Evolutionary conservation across 2,888 invertebrate species (phyloP).

Genomic region (Sialis fuliginosa): DNA sequence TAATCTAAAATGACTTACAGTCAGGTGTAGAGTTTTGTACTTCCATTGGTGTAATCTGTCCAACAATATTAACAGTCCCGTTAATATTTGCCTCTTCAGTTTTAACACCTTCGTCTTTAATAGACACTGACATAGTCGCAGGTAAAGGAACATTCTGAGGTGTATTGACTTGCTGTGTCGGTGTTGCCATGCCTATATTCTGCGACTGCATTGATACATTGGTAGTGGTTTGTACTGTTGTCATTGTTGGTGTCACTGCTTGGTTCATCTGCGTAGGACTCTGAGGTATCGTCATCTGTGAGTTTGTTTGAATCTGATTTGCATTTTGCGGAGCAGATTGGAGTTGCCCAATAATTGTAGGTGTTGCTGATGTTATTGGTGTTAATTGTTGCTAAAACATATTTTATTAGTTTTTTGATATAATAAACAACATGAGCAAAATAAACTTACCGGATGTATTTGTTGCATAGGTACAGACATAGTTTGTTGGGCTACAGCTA

Average conservation of each 20-base stretch:
- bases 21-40: slow-evolving; percentile 2
- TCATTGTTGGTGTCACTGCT: slow-evolving; percentile 15
- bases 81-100: slow-evolving; percentile 13
- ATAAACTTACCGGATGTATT: slow-evolving; percentile 34
- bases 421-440: background rate
- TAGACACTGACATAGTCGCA: slow-evolving; percentile 16
- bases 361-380: slow-evolving; percentile 32
- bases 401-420: slow-evolving; percentile 1
- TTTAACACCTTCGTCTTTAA: slow-evolving; percentile 5
- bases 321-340: slow-evolving; percentile 17
- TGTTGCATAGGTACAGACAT: slow-evolving; percentile 34
- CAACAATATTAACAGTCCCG: slow-evolving; percentile 6
- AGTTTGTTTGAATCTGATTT: slow-evolving; percentile 20
- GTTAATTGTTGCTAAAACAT: slow-evolving; percentile 21
- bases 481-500: slow-evolving; percentile 25
- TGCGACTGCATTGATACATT: background rate
- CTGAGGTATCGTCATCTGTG: slow-evolving; percentile 18
- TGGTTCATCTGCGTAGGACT: slow-evolving; percentile 16
- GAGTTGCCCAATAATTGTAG: slow-evolving; percentile 26
- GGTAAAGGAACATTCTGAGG: slow-evolving; percentile 22
- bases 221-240: slow-evolving; percentile 11
- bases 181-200: background rate
- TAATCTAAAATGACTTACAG: too few relatives aligned
- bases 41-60: slow-evolving; percentile 5
- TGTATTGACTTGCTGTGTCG: slow-evolving; percentile 8